Percentiles rank a stretch among this genome's conserved stretches.
phyloP scores from a whole-genome alignment of 2,888 invertebrate species.

The Agriotes lineatus region DNA sequence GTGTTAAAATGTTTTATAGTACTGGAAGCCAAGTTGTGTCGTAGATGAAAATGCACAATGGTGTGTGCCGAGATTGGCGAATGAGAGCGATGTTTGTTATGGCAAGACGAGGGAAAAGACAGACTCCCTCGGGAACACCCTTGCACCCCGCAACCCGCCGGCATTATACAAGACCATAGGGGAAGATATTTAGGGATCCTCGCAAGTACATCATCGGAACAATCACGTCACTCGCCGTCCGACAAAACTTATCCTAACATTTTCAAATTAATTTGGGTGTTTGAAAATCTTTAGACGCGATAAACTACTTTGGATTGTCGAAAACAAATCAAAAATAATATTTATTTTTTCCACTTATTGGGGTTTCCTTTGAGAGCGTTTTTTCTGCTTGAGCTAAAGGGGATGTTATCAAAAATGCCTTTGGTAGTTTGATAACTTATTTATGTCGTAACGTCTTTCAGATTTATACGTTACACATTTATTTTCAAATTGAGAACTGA shows the following conservation, averaged over 20 bases:
- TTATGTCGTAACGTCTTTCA: too few relatives aligned
- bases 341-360: too few relatives aligned
- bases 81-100: constrained; percentile 64
- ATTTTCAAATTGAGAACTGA: too few relatives aligned
- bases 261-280: constrained; percentile 28
- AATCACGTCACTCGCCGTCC: constrained; percentile 51
- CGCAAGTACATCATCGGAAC: constrained; percentile 62
- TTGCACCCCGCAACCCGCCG: constrained; percentile 64
- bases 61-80: constrained; percentile 62
- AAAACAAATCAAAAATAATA: too few relatives aligned
- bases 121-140: constrained; percentile 73
- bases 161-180: constrained; percentile 61
- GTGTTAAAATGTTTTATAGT: constrained; percentile 22
- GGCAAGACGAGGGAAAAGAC: constrained; percentile 68
- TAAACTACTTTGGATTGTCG: too few relatives aligned
- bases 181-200: constrained; percentile 64
- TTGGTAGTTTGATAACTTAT: too few relatives aligned
- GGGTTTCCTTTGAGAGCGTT: too few relatives aligned
- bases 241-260: constrained; percentile 35
- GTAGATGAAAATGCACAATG: constrained; percentile 62
- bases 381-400: too few relatives aligned
- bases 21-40: constrained; percentile 48
- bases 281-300: neutral
- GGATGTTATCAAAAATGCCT: too few relatives aligned
- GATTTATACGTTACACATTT: too few relatives aligned